Conservation (phyloP, 2,113 vertebrate species). For the Lamprotornis superbus region DNA sequence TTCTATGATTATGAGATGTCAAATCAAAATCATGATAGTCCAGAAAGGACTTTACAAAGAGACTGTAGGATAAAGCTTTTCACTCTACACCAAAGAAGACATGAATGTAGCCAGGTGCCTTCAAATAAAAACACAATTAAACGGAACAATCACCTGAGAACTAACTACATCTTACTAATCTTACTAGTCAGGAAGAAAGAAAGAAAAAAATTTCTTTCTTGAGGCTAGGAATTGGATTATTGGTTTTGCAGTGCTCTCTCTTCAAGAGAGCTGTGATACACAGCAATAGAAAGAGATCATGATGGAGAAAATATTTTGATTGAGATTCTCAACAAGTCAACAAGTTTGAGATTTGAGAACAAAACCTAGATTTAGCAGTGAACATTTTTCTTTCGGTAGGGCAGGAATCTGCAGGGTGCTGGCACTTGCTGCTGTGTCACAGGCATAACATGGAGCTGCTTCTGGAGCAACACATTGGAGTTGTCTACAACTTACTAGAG, state of each 20-base stretch:
- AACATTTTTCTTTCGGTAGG: not conserved
- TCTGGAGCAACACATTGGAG: not conserved
- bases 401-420: not conserved
- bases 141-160: not conserved
- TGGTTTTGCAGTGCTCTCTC: not conserved
- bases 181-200: not conserved
- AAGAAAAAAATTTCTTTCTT: not conserved
- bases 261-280: not conserved
- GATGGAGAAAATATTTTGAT: conserved; percentile 36
- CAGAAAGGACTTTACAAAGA: not conserved
- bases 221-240: not conserved
- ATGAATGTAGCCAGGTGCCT: not conserved
- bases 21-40: not conserved
- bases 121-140: not conserved
- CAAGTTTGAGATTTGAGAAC: not conserved
- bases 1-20: not conserved
- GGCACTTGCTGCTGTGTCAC: not conserved
- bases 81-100: not conserved
- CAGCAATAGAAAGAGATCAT: not conserved
- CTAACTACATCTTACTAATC: not conserved
- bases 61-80: not conserved
- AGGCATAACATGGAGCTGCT: not conserved
- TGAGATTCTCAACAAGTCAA: conserved; percentile 21
- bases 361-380: not conserved
- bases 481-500: not conserved